Evolutionary conservation across 1,140 invertebrate species (phyloP).

Genomic region (Calephelis nemesis): DNA sequence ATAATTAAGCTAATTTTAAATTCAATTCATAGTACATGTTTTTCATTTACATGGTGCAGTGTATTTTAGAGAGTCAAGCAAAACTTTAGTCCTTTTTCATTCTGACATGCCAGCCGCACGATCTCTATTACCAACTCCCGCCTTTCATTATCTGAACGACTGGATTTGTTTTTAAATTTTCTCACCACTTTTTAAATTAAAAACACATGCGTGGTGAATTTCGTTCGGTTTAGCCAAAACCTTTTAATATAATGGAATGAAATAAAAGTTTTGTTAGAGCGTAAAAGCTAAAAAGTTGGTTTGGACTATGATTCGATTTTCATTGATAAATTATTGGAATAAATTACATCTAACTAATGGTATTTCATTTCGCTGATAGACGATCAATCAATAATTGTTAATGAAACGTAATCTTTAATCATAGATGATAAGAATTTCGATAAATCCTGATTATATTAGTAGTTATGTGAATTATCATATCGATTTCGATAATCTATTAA

Average conservation of each 20-base stretch:
- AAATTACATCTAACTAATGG: no score
- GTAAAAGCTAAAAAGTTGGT: no score
- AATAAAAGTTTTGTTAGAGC: constrained; percentile 8
- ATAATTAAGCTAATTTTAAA: no score
- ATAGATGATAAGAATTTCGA: no score
- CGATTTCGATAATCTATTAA: no score
- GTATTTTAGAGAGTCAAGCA: constrained; percentile 7
- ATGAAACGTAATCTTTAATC: no score
- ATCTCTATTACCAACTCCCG: constrained; percentile 67
- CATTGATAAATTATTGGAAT: not conserved
- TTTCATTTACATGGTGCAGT: not conserved
- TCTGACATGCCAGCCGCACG: constrained; percentile 63
- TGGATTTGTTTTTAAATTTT: constrained; percentile 70
- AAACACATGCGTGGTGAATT: constrained; percentile 33
- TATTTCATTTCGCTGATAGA: no score
- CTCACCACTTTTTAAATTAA: constrained; percentile 49
- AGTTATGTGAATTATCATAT: no score
- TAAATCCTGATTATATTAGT: no score
- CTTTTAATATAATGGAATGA: constrained; percentile 22
- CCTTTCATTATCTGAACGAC: constrained; percentile 68
- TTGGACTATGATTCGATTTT: constrained; percentile 4
- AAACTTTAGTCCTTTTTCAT: constrained; percentile 71
- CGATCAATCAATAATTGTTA: no score
- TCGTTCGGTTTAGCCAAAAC: not conserved
- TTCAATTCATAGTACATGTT: not conserved